A percentile compares a stretch with the other conserved stretches of the same genome.
Evolutionary conservation across 2,888 invertebrate species (phyloP).

Genomic region (Sphaerophoria rueppellii): DNA sequence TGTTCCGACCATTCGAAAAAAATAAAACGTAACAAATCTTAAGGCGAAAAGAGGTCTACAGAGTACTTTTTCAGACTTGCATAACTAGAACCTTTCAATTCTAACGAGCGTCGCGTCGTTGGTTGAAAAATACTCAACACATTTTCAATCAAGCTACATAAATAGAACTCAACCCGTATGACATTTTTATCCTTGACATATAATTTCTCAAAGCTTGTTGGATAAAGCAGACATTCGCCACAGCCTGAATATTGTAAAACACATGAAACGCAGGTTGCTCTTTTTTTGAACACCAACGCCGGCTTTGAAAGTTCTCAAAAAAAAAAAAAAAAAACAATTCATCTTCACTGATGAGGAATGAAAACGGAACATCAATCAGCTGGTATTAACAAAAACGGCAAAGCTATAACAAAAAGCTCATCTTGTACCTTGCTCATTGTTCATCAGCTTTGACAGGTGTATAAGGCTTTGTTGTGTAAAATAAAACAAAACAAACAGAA

Average conservation of each 20-base stretch:
- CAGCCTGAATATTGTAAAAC: not conserved
- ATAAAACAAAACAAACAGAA: slow-evolving; percentile 6
- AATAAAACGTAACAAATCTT: too few species aligned
- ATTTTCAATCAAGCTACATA: not conserved
- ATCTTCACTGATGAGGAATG: slow-evolving; percentile 42
- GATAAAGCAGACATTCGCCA: not conserved
- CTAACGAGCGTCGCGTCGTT: not conserved
- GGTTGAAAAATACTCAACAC: not conserved
- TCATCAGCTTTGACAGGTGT: slow-evolving; percentile 31
- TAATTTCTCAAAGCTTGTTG: not conserved
- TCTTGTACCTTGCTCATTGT: slow-evolving; percentile 35
- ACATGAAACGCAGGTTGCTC: not conserved
- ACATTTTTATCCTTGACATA: slow-evolving; percentile 1
- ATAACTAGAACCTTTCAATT: too few species aligned
- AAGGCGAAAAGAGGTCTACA: too few species aligned
- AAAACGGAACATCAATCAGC: slow-evolving; percentile 38
- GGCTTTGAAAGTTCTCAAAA: slow-evolving; percentile 9
- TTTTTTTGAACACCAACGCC: not conserved
- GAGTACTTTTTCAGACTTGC: too few species aligned
- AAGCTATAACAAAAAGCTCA: slow-evolving; percentile 35
- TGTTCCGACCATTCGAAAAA: too few species aligned
- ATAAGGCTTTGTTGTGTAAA: slow-evolving; percentile 31
- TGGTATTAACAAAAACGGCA: slow-evolving; percentile 36
- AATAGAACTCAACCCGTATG: not conserved
- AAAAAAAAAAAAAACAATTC: slow-evolving; percentile 23